These are phyloP conservation scores for Phragmatobia fuliginosa DNA, from an alignment of 2,888 invertebrate species.

Conservation along the genomic window DNA sequence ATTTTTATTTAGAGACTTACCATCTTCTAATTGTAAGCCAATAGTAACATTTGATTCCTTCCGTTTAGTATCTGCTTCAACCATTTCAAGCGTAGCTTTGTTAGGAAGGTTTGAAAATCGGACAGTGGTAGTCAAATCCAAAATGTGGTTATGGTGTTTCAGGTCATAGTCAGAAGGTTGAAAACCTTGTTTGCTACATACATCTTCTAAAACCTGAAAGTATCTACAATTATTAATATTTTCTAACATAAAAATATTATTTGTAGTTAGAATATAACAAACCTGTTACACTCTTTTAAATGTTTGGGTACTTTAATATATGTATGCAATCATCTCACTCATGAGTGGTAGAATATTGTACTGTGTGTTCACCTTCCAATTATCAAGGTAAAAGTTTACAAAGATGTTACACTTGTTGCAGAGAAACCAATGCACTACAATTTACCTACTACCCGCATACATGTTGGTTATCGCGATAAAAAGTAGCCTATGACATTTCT, in stretches of 20 bases:
- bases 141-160: constrained; percentile 92
- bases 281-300: neutral
- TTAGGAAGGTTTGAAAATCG: constrained; percentile 96
- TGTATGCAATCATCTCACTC: neutral
- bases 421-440: neutral
- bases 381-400: too few relatives aligned
- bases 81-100: constrained; percentile 95
- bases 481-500: too few relatives aligned
- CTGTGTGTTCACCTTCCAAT: too few relatives aligned
- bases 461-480: too few relatives aligned
- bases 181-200: constrained; percentile 92
- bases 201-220: constrained; percentile 93
- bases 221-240: constrained; percentile 1
- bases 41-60: constrained; percentile 89
- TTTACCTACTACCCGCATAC: too few relatives aligned
- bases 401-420: neutral
- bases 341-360: neutral
- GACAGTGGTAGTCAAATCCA: constrained; percentile 92
- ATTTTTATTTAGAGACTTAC: too few relatives aligned
- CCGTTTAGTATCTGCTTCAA: constrained; percentile 88
- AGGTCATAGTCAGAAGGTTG: constrained; percentile 92
- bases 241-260: neutral
- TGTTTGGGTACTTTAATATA: neutral
- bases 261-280: neutral
- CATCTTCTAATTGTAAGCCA: constrained; percentile 92